Conservation (phyloP, 2,113 vertebrate species). For the Microtus ochrogaster region DNA sequence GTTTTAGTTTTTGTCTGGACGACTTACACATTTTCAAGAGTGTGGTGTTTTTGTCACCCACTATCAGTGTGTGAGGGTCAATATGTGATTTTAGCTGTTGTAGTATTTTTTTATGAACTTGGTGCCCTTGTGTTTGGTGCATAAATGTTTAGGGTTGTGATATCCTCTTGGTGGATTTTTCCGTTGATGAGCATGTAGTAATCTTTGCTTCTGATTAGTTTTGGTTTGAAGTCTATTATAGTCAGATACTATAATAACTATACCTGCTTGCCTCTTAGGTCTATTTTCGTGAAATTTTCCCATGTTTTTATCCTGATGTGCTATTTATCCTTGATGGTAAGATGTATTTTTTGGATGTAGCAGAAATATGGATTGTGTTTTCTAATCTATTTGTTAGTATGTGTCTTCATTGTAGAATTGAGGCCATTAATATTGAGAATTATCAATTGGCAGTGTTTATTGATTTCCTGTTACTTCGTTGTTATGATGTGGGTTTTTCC, state of each 20-base stretch:
- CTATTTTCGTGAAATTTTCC: not conserved
- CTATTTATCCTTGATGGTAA: not conserved
- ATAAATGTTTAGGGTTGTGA: not conserved
- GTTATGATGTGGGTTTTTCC: not conserved
- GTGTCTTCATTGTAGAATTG: not conserved
- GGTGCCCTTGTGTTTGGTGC: not conserved
- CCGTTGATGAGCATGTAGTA: not conserved
- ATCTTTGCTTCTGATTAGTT: not conserved
- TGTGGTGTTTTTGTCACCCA: not conserved
- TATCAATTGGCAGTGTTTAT: not conserved
- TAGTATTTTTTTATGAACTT: not conserved
- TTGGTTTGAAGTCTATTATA: not conserved
- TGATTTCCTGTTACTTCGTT: not conserved
- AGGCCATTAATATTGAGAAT: not conserved
- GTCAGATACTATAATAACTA: not conserved
- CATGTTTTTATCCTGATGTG: not conserved
- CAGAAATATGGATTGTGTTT: not conserved
- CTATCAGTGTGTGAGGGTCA: not conserved
- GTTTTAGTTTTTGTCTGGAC: not conserved
- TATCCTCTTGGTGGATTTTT: not conserved
- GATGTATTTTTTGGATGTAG: not conserved
- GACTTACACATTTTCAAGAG: not conserved
- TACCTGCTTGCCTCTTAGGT: not conserved
- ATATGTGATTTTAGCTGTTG: not conserved
- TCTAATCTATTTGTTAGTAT: not conserved